Evolutionary conservation across 2,113 vertebrate species (phyloP), one percentile per base, ranked within the genome.

Genomic region (Anser cygnoides): DNA sequence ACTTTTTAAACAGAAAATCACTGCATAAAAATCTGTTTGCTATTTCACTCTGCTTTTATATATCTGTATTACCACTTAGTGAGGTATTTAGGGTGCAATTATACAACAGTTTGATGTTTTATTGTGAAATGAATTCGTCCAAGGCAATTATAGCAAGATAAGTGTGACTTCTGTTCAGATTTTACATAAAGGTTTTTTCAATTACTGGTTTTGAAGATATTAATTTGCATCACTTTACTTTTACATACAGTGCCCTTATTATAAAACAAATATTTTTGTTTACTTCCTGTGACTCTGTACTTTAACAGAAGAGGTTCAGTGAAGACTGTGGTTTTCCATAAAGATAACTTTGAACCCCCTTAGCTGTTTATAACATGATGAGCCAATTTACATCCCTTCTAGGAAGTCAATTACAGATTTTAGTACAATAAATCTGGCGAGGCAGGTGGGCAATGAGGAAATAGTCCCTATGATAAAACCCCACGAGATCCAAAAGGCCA

Each of bases 41-140:
- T 94, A 62, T 91, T 94, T 93, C 93, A 93, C 86, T 95, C 93
- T 91, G 94, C 89, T 96, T 90, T 96, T 93, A 74, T 96, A 72
- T 93, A 87, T 96, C 93, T 88, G 67, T 94, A 95, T 89, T 91
- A 92, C 79, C 92, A 96, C 81, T 94, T 84, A 77, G 89, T 93
- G 89, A 96, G 88, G 79, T 96, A 93, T 90, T 94, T 95, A 92
- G 80, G 95, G 91, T 95, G 76, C 95, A 97, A 92, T 94, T 96
- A 97, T 76, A 95, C 89, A 93, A 72, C 84, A 89, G 87, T 93
- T 95, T 82, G 91, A 96, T 96, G 91, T 92, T 96, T 96, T 96
- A 75, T 85, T 76, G 95, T 93, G 93, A 96, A 88, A 93, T 84
- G 18, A 96, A 92, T 77, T 87, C 0, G 33, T 95, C 84, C 83